Base-by-base conservation (phyloP, 2,113 vertebrate species). In the Pholis gunnellus region DNA sequence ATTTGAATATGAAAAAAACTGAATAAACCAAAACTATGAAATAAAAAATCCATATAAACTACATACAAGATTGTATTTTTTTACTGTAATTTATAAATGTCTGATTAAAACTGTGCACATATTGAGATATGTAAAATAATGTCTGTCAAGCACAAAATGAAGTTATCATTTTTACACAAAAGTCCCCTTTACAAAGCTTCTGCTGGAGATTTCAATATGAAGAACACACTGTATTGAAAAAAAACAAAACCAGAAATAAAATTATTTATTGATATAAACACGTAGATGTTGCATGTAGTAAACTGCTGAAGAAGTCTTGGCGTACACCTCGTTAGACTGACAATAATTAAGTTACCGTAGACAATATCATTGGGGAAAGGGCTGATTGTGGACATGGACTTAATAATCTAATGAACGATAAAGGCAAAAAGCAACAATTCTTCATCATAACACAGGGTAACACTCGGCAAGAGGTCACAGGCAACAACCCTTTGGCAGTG, bases 261-360 rank as follows among this genome's bases (percentile, higher is more conserved):
- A 87, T 84, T 17, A 90, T 93, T 93, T 94, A 94, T 95, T 94
- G 90, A 79, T 88, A 94, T 85, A 95, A 94, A 94, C 88, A 91
- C 54, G 64, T 78, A 84, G 89, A 91, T 86, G 81, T 93, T 93
- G 88, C 68, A 87, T 82, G 80, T 87, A 75, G 68, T 67, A 38
- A 44, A 82, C 76, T 83, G 40, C 86, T 80, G 70, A 27, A 29
- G 40, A 82, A 68, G 69, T 84, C 25, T 67, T 72, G 74, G n/a
- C 65, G 69, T 70, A 57, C 56, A 77, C 60, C 60, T 59, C 25
- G 66, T 85, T 38, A 79, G 40, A 72, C 68, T 57, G 72, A 70
- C 31, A 25, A 69, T 42, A 14, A 72, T 34, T 78, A 52, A 65
- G 50, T 38, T 50, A 71, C 22, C 64, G 56, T 29, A 44, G 74